Evolutionary conservation across 2,797 vertebrate genomes (phyloP), one percentile per base, ranked within the genome.

Genomic region (Falco peregrinus): DNA sequence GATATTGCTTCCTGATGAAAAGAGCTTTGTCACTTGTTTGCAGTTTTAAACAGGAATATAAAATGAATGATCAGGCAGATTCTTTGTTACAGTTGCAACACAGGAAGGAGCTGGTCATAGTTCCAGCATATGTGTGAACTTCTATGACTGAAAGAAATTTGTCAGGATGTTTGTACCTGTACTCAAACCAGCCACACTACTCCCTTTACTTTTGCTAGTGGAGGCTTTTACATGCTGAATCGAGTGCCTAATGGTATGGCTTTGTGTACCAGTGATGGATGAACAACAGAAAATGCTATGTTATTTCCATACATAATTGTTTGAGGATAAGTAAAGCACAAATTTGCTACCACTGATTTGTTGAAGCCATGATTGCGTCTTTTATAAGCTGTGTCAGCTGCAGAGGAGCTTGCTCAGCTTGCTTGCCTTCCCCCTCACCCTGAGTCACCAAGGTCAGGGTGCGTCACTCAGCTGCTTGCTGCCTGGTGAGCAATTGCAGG

Each of bases 391-490:
- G 37, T 56, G 59, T 22, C 59, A 56, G 43, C 57, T 41, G 39
- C 16, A 84, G 43, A 37, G 47, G 53, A 29, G 51, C 9, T 63
- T 24, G n/a, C 48, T 79, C 10, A 29, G 37, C 56, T 82, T 53
- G 35, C 57, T 45, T 61, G 18, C 24, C 59, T 41, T n/a, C 28
- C 25, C 39, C 12, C 51, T 75, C 41, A 8, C 57, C 69, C 35
- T 20, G 41, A 21, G 16, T 25, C 0, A 1, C 3, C 3, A 21
- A 57, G 78, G 39, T 65, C 41, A 31, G 31, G 57, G 28, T 2
- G 0, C 50, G 56, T 57, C 0, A 0, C 61, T 35, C 0, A 1
- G 60, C 67, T 41, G 35, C 43, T 18, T 28, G 31, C 54, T 63
- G 50, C 50, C 21, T 47, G 26, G 2, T 28, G 50, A 43, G 28